Evolutionary conservation across 2,113 vertebrate species (phyloP).

Genomic region (Rhadina sibilatrix): DNA sequence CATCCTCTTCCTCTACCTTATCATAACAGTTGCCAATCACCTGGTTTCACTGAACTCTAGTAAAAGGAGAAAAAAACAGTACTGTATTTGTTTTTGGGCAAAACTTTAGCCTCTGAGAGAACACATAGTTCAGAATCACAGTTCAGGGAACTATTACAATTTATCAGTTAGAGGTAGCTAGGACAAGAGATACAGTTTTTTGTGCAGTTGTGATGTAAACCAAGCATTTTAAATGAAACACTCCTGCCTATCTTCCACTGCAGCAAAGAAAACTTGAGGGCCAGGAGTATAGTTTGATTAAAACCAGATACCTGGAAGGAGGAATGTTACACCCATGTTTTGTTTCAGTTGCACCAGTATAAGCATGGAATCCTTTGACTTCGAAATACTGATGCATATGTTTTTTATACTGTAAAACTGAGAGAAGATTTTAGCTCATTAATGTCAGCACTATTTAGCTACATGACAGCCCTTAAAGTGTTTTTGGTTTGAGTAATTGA

Average conservation of each 20-base stretch:
- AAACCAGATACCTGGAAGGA: conserved; percentile 54
- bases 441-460: conserved; percentile 12
- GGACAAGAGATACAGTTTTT: conserved; percentile 24
- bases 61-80: background rate
- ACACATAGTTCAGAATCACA: background rate
- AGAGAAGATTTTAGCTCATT: conserved; percentile 26
- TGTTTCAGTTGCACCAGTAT: conserved; percentile 53
- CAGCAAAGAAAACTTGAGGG: conserved; percentile 18
- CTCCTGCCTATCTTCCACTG: conserved; percentile 27
- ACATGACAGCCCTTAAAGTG: background rate
- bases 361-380: conserved; percentile 37
- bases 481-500: conserved; percentile 11
- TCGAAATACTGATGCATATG: conserved; percentile 55
- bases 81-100: background rate
- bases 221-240: conserved; percentile 52
- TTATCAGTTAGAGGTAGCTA: background rate
- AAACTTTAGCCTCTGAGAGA: background rate
- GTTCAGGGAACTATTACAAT: background rate
- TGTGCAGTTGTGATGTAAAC: background rate
- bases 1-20: conserved; percentile 38
- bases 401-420: conserved; percentile 59
- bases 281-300: conserved; percentile 44
- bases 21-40: conserved; percentile 55
- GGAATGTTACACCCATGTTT: conserved; percentile 55
- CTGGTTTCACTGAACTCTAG: background rate